Conservation (phyloP, 2,113 vertebrate species). For the Scolopax mira region DNA sequence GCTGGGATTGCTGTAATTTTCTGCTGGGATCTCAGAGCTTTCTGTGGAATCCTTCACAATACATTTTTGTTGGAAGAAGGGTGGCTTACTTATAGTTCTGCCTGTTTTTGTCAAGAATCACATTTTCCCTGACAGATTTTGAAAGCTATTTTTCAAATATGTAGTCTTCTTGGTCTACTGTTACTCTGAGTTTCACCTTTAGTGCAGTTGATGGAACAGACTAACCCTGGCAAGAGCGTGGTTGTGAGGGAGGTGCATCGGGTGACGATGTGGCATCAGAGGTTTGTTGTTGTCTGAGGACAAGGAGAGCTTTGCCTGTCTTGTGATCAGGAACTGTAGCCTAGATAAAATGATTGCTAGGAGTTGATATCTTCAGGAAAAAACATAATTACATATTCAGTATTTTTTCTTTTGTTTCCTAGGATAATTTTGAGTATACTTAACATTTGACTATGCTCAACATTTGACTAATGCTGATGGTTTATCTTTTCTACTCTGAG, state of each 20-base stretch:
- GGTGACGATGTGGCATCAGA: not conserved
- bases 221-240: not conserved
- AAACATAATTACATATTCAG: not conserved
- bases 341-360: not conserved
- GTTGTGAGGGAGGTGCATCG: not conserved
- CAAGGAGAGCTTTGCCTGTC: not conserved
- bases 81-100: not conserved
- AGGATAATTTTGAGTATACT: not conserved
- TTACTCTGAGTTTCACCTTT: not conserved
- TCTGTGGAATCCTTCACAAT: not conserved
- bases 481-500: not conserved
- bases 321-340: not conserved
- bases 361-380: not conserved
- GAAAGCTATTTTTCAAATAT: not conserved
- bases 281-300: not conserved
- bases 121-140: not conserved
- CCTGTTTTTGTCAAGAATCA: not conserved
- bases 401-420: not conserved
- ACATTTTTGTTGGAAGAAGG: not conserved
- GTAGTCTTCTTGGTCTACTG: not conserved
- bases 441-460: too few relatives aligned
- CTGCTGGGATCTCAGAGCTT: not conserved
- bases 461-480: not conserved
- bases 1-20: not conserved
- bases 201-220: not conserved